These are phyloP conservation scores for Drosophila jambulina DNA, from an alignment of 1,140 invertebrate species.

Conservation along the genomic window DNA sequence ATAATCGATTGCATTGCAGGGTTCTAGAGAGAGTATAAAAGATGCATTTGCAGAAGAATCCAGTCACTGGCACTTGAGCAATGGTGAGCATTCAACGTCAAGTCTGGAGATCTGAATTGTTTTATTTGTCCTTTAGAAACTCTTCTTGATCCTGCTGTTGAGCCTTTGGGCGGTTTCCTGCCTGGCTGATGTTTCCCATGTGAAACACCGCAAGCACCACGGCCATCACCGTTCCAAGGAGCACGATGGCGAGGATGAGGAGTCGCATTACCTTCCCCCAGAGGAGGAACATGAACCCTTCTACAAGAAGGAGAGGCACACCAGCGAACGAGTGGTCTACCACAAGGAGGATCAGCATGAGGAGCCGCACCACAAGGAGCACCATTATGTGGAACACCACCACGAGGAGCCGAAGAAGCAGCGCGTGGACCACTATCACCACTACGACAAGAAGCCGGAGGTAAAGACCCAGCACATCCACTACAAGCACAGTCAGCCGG, in stretches of 20 bases:
- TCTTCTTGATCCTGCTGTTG: slow-evolving; percentile 39
- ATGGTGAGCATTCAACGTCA: slow-evolving; percentile 35
- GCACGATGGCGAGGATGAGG: slow-evolving; percentile 52
- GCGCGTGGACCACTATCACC: slow-evolving; percentile 70
- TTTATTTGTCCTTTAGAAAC: slow-evolving; percentile 28
- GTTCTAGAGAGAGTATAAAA: slow-evolving; percentile 31
- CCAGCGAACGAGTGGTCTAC: slow-evolving; percentile 65
- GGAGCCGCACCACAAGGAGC: slow-evolving; percentile 29
- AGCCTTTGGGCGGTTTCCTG: slow-evolving; percentile 44
- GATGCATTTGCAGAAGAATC: slow-evolving; percentile 10
- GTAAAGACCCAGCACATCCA: slow-evolving; percentile 71
- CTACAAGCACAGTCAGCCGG: slow-evolving; percentile 54
- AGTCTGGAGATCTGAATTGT: not conserved
- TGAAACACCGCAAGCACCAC: slow-evolving; percentile 63
- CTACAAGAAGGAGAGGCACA: slow-evolving; percentile 70
- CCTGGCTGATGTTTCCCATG: slow-evolving; percentile 54
- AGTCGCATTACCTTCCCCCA: slow-evolving; percentile 64
- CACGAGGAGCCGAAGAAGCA: slow-evolving; percentile 60
- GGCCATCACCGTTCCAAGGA: slow-evolving; percentile 41
- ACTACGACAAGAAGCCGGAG: slow-evolving; percentile 72
- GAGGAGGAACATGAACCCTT: slow-evolving; percentile 38
- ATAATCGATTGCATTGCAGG: slow-evolving; percentile 26
- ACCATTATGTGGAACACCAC: slow-evolving; percentile 19
- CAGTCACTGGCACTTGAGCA: slow-evolving; percentile 37
- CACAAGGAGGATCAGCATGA: slow-evolving; percentile 61